A percentile compares a stretch with the other conserved stretches of the same genome.
These are phyloP conservation scores for Camelus dromedarius DNA, from an alignment of 2,113 vertebrate species.

Conservation along the genomic window DNA sequence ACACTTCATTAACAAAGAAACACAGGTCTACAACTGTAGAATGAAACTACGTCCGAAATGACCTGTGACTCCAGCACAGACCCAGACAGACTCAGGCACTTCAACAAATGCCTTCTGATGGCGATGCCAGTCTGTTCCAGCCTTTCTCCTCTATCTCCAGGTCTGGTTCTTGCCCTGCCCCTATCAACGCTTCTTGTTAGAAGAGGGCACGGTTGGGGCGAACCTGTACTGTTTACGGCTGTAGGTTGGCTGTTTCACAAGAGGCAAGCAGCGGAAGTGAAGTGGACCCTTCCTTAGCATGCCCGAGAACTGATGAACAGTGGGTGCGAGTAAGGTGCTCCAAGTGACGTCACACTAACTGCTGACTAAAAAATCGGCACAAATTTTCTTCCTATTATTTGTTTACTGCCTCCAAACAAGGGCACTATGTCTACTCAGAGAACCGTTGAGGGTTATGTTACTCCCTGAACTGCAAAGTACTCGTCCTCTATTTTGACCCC, in stretches of 20 bases:
- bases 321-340: not conserved
- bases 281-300: not conserved
- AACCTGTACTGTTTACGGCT: not conserved
- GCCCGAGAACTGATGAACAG: not conserved
- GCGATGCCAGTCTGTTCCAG: not conserved
- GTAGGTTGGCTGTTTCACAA: not conserved
- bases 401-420: not conserved
- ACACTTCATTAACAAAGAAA: constrained; percentile 26
- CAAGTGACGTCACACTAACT: not conserved
- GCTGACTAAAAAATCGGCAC: not conserved
- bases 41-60: not conserved
- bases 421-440: not conserved
- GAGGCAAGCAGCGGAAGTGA: not conserved
- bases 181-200: not conserved
- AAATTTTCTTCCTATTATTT: not conserved
- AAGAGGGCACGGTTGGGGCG: not conserved
- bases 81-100: not conserved
- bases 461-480: not conserved
- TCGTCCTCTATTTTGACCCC: not conserved
- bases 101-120: not conserved
- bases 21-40: not conserved
- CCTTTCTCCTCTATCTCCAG: not conserved
- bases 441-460: not conserved
- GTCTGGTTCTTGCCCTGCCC: not conserved
- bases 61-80: not conserved